phyloP scores from a whole-genome alignment of 2,888 invertebrate species.

The Athalia rosae region DNA sequence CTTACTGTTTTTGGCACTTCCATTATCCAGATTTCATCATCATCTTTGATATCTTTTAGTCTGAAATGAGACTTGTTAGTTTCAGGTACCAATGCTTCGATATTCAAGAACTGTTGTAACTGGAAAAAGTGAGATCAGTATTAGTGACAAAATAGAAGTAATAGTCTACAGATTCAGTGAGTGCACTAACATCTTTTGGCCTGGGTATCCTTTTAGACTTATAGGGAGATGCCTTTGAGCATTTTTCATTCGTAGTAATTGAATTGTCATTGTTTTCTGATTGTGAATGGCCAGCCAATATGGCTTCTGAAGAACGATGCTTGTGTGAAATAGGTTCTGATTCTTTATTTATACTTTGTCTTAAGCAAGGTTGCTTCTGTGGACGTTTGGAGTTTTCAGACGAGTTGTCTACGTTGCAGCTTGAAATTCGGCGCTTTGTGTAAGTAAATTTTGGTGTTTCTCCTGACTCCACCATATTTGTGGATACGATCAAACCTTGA shows the following conservation, averaged over 20 bases:
- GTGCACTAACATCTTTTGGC: constrained; percentile 11
- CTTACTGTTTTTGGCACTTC: constrained; percentile 54
- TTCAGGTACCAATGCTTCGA: constrained; percentile 41
- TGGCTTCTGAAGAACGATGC: background rate
- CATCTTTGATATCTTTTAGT: constrained; percentile 46
- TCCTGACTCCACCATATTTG: background rate
- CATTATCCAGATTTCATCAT: constrained; percentile 55
- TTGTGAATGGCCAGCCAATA: background rate
- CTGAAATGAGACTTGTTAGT: constrained; percentile 45
- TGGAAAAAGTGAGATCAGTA: constrained; percentile 36
- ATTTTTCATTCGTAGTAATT: background rate
- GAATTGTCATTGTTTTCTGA: background rate
- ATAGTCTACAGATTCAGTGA: background rate
- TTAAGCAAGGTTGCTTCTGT: background rate
- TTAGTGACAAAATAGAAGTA: background rate
- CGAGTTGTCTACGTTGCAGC: background rate
- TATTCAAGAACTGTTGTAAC: constrained; percentile 50
- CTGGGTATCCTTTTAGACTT: background rate
- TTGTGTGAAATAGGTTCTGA: background rate
- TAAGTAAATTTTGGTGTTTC: background rate
- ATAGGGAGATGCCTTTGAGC: background rate
- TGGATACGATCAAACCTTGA: background rate
- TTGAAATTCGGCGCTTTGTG: background rate
- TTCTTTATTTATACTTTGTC: background rate
- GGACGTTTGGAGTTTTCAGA: background rate